Evolutionary conservation across 1,140 invertebrate genomes (phyloP).

Genomic region (Drosophila saltans): DNA sequence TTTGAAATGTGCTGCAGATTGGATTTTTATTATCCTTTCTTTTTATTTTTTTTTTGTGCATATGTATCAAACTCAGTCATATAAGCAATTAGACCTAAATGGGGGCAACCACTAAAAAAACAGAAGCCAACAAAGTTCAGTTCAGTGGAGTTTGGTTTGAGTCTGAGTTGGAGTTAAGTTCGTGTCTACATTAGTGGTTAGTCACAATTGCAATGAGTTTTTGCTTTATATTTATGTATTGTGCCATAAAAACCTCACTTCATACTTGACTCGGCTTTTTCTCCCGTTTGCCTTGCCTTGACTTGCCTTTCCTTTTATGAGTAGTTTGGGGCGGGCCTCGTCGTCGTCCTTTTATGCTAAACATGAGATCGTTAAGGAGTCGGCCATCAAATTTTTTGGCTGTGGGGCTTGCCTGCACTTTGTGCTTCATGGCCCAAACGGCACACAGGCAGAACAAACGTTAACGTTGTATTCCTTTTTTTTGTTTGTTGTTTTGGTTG

Average conservation of each 20-base stretch:
- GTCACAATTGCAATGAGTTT: slow-evolving; percentile 34
- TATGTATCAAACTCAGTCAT: slow-evolving; percentile 1
- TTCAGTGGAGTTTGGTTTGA: background rate
- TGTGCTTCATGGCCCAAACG: slow-evolving; percentile 37
- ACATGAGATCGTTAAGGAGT: slow-evolving; percentile 44
- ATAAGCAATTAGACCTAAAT: slow-evolving; percentile 12
- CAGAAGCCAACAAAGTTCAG: slow-evolving; percentile 1
- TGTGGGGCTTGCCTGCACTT: slow-evolving; percentile 22
- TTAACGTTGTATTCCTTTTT: slow-evolving; percentile 21
- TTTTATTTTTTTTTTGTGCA: background rate
- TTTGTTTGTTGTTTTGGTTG: slow-evolving; percentile 6
- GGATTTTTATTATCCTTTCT: background rate
- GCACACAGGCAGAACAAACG: slow-evolving; percentile 6
- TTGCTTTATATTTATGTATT: slow-evolving; percentile 40
- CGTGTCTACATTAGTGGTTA: slow-evolving; percentile 13
- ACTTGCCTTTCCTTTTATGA: slow-evolving; percentile 5
- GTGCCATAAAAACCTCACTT: slow-evolving; percentile 37
- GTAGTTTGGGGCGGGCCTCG: slow-evolving; percentile 18
- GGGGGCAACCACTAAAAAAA: slow-evolving; percentile 3
- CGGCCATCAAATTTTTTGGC: slow-evolving; percentile 29
- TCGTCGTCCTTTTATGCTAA: slow-evolving; percentile 35
- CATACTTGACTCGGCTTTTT: slow-evolving; percentile 19
- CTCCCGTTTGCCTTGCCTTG: background rate
- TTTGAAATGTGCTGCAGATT: background rate
- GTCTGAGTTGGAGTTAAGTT: slow-evolving; percentile 8